Conservation (phyloP, 2,113 vertebrate genomes). For the Bubo blakistoni region DNA sequence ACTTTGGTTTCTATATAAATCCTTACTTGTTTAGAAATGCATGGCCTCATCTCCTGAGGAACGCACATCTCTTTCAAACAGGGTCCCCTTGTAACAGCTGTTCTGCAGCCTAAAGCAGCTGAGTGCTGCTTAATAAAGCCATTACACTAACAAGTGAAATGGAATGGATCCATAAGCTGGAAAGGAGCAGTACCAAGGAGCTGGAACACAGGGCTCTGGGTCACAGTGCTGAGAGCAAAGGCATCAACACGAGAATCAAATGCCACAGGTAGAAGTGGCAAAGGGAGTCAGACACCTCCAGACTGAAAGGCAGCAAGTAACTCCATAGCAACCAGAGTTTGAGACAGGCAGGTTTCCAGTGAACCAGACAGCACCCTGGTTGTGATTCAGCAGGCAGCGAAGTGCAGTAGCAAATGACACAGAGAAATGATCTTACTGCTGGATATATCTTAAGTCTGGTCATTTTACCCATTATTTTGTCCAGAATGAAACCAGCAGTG, state of each 20-base stretch:
- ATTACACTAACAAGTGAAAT: not conserved
- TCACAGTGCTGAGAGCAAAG: not conserved
- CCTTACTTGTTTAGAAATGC: not conserved
- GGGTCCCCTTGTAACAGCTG: not conserved
- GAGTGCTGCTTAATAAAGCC: not conserved
- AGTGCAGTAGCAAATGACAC: not conserved
- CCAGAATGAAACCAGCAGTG: not conserved
- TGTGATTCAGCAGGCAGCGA: not conserved
- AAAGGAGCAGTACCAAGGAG: not conserved
- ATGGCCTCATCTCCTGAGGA: not conserved
- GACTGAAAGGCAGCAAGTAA: not conserved
- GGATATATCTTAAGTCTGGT: not conserved
- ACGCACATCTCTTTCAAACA: not conserved
- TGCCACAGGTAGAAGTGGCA: not conserved
- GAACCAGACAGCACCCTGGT: not conserved
- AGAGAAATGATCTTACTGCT: not conserved
- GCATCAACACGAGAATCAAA: not conserved
- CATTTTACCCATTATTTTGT: not conserved
- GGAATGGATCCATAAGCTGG: not conserved
- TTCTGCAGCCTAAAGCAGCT: not conserved
- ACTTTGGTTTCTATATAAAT: not conserved
- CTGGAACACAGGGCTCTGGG: not conserved
- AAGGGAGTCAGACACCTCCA: not conserved
- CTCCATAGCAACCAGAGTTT: not conserved
- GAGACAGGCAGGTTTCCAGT: not conserved